Evolutionary conservation across 2,888 invertebrate species (phyloP), one percentile per base, ranked within the genome.

Genomic region (Drosophila aldrichi): DNA sequence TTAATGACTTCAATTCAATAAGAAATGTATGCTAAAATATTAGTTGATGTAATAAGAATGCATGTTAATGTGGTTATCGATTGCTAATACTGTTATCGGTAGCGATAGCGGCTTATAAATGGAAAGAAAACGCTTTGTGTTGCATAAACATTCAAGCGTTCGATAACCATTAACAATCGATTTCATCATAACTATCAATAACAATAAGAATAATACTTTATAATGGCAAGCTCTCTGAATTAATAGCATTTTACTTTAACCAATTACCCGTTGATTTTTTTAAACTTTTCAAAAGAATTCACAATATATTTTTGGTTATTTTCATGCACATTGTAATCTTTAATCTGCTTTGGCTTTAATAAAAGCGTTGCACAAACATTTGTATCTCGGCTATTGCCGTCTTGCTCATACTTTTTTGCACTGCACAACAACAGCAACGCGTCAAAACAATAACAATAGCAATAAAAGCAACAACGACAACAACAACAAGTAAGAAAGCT

Each of bases 1-100:
- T 41, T 56, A 69, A 77, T 80, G 79, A 77, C 62, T 48, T 66
- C 52, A 66, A 72, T 73, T 76, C 82, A 79, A 85, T 81, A 84
- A 72, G 40, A 48, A 65, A 34, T 44, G 22, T 55, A 43, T n/a
- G 16, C 52, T 22, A n/a, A 25, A 36, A 32, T 49, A 61, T 58
- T 61, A 43, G 61, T 43, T 72, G 18, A 43, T 12, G 20, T 73
- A 55, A 72, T 72, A 72, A 49, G 12, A 12, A 16, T 16, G 40
- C 34, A 54, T n/a, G 46, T 36, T 41, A 10, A 38, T 32, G 49
- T 54, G 43, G 34, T 16, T 62, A 51, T 61, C 72, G 68, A 44
- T 69, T 40, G 16, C 7, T 16, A 3, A 46, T 20, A 12, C 22
- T 36, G 10, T 10, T 48, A 49, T 32, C 32, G 32, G 2, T 9